Evolutionary conservation across 1,140 invertebrate genomes (phyloP).

Genomic region (Batillaria attramentaria): DNA sequence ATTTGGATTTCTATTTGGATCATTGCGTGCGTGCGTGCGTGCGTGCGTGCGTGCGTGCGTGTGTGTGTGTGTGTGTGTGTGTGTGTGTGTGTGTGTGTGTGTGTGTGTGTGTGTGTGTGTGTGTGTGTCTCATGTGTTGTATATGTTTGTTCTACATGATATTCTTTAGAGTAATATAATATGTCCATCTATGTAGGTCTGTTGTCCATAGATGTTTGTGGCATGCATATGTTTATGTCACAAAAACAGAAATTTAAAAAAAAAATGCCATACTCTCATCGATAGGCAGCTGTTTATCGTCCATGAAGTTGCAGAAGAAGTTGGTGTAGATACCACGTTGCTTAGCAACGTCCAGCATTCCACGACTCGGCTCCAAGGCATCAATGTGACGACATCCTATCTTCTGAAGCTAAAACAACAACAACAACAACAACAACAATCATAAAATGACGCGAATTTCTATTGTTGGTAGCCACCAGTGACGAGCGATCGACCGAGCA

Average conservation of each 20-base stretch:
- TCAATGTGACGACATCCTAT: conserved; percentile 58
- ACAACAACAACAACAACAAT: too few species aligned
- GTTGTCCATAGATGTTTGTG: background rate
- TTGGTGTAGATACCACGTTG: conserved; percentile 57
- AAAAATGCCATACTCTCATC: conserved; percentile 34
- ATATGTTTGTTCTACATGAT: too few species aligned
- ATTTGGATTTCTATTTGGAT: too few species aligned
- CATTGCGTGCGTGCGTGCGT: background rate
- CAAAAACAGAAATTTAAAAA: too few species aligned
- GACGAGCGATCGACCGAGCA: too few species aligned
- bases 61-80: background rate
- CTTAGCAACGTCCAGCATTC: conserved; percentile 61
- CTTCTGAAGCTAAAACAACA: too few species aligned
- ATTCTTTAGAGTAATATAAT: too few species aligned
- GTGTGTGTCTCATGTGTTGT: conserved; percentile 14
- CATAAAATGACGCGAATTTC: too few species aligned
- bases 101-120: conserved; percentile 1
- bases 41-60: background rate
- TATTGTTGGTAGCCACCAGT: too few species aligned
- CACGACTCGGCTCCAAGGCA: conserved; percentile 60
- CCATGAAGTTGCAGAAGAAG: conserved; percentile 50
- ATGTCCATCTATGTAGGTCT: too few species aligned
- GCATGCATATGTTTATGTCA: background rate
- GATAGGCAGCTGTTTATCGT: conserved; percentile 33
- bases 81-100: background rate